phyloP scores from a whole-genome alignment of 2,113 vertebrate species.

The Gadus macrocephalus region DNA sequence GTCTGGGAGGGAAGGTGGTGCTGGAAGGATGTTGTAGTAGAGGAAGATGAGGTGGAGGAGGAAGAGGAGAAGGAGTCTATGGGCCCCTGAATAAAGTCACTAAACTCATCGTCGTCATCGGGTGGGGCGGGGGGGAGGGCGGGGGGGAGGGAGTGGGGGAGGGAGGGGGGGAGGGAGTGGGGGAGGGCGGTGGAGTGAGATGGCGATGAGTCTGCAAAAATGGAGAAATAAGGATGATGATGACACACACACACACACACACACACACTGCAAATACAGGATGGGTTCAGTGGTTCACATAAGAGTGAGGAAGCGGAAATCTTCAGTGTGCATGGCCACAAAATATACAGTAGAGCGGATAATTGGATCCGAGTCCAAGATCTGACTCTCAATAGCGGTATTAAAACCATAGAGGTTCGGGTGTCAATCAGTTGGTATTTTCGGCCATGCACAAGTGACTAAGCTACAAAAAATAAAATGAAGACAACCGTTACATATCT shows the following conservation, averaged over 20 bases:
- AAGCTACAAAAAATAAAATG: slow-evolving; percentile 4
- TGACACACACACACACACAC: slow-evolving; percentile 61
- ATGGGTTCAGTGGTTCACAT: slow-evolving; percentile 27
- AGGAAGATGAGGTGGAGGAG: slow-evolving; percentile 62
- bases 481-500: neutral
- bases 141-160: slow-evolving; percentile 71
- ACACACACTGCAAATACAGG: slow-evolving; percentile 42
- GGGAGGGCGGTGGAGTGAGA: slow-evolving; percentile 85
- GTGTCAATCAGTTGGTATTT: slow-evolving; percentile 1
- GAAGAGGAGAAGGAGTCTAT: slow-evolving; percentile 69
- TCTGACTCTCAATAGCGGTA: too few relatives aligned
- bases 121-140: slow-evolving; percentile 79
- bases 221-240: slow-evolving; percentile 75
- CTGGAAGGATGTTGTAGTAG: slow-evolving; percentile 63
- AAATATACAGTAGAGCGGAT: slow-evolving; percentile 6
- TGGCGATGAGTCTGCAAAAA: slow-evolving; percentile 94
- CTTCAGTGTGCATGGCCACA: slow-evolving; percentile 15
- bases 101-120: slow-evolving; percentile 90
- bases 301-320: slow-evolving; percentile 31
- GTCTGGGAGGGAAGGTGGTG: slow-evolving; percentile 36
- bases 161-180: slow-evolving; percentile 76
- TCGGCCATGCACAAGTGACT: slow-evolving; percentile 13
- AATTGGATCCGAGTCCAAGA: too few relatives aligned
- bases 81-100: slow-evolving; percentile 96
- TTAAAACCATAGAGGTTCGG: too few relatives aligned